Conservation (phyloP, 92 coral and sea anemone species). For the Hydrozoanthus gracilis region DNA sequence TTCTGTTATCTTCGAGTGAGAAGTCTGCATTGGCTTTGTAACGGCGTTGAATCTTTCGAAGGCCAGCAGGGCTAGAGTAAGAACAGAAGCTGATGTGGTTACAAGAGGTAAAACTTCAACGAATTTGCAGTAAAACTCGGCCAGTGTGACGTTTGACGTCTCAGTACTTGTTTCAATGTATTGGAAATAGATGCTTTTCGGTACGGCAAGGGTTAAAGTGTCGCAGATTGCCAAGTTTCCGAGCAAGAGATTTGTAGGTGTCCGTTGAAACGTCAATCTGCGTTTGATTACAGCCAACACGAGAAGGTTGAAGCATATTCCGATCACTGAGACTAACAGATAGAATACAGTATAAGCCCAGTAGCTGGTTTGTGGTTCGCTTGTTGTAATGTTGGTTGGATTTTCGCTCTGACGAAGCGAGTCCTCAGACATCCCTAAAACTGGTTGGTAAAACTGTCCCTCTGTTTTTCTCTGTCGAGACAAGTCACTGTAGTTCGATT, state of each 20-base stretch:
- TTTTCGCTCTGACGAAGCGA: too few relatives aligned
- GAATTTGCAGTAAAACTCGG: neutral
- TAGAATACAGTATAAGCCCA: neutral
- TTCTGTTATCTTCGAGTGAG: neutral
- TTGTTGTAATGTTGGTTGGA: too few relatives aligned
- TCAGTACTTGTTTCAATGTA: neutral
- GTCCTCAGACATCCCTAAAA: too few relatives aligned
- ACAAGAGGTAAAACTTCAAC: neutral
- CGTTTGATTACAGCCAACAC: neutral
- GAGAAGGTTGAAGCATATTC: neutral
- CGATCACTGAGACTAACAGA: neutral
- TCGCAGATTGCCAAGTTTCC: neutral
- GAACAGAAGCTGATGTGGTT: neutral
- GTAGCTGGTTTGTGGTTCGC: too few relatives aligned
- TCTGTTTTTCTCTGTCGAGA: too few relatives aligned
- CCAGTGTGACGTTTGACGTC: neutral
- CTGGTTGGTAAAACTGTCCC: too few relatives aligned
- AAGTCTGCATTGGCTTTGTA: slow-evolving; percentile 12
- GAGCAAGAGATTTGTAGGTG: neutral
- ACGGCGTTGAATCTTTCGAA: neutral
- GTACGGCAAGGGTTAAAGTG: neutral
- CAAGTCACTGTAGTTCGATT: too few relatives aligned
- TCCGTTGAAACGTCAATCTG: neutral
- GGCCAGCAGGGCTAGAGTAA: neutral
- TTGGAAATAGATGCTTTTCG: neutral